Conservation (phyloP, 2,888 invertebrate species). For the Eubasilissa splendida region DNA sequence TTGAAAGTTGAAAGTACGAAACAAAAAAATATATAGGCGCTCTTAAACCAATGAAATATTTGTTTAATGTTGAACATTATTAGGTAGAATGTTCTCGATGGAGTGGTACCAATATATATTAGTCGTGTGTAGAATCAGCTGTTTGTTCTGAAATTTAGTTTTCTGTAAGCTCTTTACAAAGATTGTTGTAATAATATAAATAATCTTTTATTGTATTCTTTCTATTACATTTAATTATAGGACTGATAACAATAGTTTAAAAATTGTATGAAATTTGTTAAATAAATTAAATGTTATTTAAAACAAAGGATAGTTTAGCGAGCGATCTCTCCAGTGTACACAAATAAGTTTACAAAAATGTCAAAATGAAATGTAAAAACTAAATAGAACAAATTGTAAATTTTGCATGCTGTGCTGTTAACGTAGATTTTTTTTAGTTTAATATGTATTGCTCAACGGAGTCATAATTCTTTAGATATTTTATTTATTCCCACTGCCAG, state of each 20-base stretch:
- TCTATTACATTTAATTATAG: too few relatives aligned
- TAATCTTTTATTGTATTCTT: too few relatives aligned
- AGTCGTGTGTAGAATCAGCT: too few relatives aligned
- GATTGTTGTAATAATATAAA: too few relatives aligned
- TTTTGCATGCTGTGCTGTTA: background rate
- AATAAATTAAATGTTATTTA: too few relatives aligned
- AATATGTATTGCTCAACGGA: constrained; percentile 1
- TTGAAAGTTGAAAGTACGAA: constrained; percentile 22
- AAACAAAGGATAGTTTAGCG: background rate
- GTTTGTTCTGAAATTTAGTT: too few relatives aligned
- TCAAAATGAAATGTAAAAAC: background rate
- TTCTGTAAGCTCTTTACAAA: too few relatives aligned
- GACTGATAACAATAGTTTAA: background rate
- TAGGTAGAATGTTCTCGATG: constrained; percentile 25
- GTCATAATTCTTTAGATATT: background rate
- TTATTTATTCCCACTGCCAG: background rate
- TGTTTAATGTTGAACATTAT: constrained; percentile 31
- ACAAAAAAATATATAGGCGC: background rate
- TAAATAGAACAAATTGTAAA: constrained; percentile 3
- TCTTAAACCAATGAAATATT: constrained; percentile 35
- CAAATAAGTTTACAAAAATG: too few relatives aligned
- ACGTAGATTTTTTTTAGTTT: background rate
- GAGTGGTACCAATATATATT: too few relatives aligned
- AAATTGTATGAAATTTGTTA: background rate
- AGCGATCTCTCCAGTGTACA: background rate